Evolutionary conservation across 2,888 invertebrate genomes (phyloP).

Genomic region (Chaetogeoica ovagalla): DNA sequence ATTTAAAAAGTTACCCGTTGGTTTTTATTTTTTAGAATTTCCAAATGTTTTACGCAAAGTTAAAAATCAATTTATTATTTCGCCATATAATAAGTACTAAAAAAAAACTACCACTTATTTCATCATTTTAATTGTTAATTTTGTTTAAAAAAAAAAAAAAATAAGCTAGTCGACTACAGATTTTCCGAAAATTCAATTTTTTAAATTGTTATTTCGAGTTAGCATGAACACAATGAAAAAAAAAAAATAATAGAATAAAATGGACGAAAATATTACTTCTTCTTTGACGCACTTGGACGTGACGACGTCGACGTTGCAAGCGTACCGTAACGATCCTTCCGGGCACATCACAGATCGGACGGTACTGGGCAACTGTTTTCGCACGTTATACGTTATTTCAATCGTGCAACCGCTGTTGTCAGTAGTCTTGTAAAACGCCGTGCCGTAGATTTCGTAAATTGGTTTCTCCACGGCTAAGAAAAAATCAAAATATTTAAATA

Average conservation of each 20-base stretch:
- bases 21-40: no score
- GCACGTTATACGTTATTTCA: not conserved
- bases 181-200: no score
- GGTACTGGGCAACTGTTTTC: not conserved
- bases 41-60: no score
- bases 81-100: no score
- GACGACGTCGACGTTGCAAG: constrained; percentile 11
- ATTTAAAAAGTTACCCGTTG: no score
- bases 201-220: no score
- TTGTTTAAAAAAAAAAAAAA: not conserved
- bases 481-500: not conserved
- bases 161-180: no score
- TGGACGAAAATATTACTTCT: constrained; percentile 2
- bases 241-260: not conserved
- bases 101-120: no score
- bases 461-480: constrained; percentile 10
- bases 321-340: constrained; percentile 9
- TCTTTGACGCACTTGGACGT: constrained; percentile 1
- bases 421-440: not conserved
- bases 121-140: not conserved
- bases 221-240: not conserved
- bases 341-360: constrained; percentile 10
- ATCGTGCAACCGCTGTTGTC: not conserved
- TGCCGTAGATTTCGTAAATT: constrained; percentile 18
- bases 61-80: no score